Base-by-base conservation (phyloP, 2,888 invertebrate species). In the Scaptomyza caliginosa region DNA sequence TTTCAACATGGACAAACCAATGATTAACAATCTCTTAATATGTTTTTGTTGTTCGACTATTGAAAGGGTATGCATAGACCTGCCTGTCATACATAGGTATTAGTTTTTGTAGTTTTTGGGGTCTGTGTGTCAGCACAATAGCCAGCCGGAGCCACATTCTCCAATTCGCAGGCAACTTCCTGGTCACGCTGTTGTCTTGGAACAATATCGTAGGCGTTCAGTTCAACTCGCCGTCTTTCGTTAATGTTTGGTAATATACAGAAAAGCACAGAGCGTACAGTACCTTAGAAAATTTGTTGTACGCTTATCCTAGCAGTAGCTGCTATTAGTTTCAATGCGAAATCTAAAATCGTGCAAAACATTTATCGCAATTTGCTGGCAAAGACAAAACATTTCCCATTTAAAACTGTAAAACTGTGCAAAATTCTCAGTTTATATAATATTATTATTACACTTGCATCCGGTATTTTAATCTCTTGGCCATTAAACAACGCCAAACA, bases 11-110 rank as follows among this genome's bases (percentile, higher is more conserved):
- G 48, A 36, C 32, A 54, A 32, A 42, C 34, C 28, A 39, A 46
- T 26, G 42, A 51, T 57, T 57, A 62, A 64, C 51, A 38, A 67
- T 72, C 62, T 60, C 58, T 60, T 54, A 38, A 68, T 67, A 65
- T 67, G 55, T 46, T 34, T 34, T 32, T 32, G 13, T 56, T 17
- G 52, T n/a, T 13, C 28, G 30, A 13, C 32, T 58, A 68, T 75
- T 75, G 63, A 63, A 75, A 75, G 75, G 72, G 72, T 72, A 59
- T 57, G 51, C 16, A 16, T 16, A 34, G 1, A 32, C 4, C 57
- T 43, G 60, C 32, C 51, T 54, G 49, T 69, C 72, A 71, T 49
- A 71, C 72, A 71, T 52, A 65, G 38, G 30, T 55, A 46, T 69
- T 7, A 1, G 32, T 17, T 13, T 32, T n/a, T 34, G 16, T 34